Evolutionary conservation across 2,797 vertebrate genomes (phyloP).

Genomic region (Acrossocheilus wenchowensis): DNA sequence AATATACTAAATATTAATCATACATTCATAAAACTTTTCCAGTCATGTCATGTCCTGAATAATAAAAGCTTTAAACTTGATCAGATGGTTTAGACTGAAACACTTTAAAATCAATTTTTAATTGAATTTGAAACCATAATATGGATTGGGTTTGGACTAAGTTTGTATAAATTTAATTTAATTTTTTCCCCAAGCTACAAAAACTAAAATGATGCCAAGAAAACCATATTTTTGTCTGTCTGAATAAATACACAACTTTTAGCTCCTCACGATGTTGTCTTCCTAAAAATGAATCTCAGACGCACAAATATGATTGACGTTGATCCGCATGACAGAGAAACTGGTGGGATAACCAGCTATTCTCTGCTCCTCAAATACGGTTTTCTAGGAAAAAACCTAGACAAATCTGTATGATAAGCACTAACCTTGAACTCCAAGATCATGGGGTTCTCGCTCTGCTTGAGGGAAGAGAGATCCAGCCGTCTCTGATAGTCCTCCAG

Average conservation of each 20-base stretch:
- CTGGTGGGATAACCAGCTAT: background rate
- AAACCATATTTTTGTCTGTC: background rate
- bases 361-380: background rate
- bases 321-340: background rate
- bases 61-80: background rate
- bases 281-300: background rate
- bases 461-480: constrained; percentile 91
- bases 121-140: background rate
- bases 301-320: background rate
- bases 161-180: background rate
- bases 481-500: constrained; percentile 93
- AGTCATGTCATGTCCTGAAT: background rate
- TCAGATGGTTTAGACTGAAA: background rate
- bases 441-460: constrained; percentile 91
- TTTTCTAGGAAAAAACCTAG: background rate
- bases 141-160: background rate
- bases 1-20: background rate
- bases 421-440: constrained; percentile 91
- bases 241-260: background rate
- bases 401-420: background rate
- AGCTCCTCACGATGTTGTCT: background rate
- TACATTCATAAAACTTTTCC: background rate
- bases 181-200: background rate
- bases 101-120: background rate
- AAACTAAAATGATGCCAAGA: background rate